Evolutionary conservation across 2,797 vertebrate genomes (phyloP).

Genomic region (Pantherophis vulpinus): DNA sequence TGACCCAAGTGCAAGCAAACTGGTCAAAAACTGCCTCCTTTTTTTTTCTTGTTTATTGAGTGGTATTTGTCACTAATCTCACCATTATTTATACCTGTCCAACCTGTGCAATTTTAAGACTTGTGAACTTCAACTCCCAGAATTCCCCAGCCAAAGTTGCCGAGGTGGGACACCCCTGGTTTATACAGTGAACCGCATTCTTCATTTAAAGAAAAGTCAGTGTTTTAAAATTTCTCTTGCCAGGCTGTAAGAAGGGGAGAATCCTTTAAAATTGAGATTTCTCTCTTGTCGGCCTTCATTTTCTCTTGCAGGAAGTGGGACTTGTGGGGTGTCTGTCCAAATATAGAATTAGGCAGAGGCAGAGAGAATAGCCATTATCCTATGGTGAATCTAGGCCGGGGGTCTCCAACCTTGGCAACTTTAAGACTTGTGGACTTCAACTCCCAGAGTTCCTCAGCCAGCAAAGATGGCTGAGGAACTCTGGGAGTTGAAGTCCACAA

Average conservation of each 20-base stretch:
- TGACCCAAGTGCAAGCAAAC: neutral
- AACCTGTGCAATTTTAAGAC: neutral
- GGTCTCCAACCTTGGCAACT: no score
- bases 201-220: neutral
- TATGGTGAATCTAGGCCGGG: neutral
- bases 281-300: no score
- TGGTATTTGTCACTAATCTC: neutral
- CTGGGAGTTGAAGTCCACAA: no score
- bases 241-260: neutral
- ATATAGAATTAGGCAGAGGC: neutral
- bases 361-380: neutral
- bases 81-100: neutral
- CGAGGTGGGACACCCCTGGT: neutral
- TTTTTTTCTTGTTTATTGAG: rapidly evolving
- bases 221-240: neutral
- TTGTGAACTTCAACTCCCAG: neutral
- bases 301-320: neutral
- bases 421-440: no score
- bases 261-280: neutral
- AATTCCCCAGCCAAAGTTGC: neutral
- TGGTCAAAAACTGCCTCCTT: neutral
- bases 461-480: no score
- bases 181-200: neutral
- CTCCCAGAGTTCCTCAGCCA: no score
- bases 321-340: neutral